Evolutionary conservation across 2,888 invertebrate species (phyloP).

Genomic region (Hemistola chrysoprasaria): DNA sequence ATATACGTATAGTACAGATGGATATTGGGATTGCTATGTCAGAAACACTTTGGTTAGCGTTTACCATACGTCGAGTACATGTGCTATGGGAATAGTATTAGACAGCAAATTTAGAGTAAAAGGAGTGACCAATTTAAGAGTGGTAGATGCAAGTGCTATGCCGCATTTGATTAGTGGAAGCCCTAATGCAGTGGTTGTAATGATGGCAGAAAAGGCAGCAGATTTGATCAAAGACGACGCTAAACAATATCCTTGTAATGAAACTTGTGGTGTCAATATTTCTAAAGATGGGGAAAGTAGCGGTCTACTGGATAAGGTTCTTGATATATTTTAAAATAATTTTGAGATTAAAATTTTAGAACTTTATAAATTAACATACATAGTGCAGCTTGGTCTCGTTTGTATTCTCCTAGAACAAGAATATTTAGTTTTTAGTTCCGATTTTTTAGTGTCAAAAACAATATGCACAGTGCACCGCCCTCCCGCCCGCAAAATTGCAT

Average conservation of each 20-base stretch:
- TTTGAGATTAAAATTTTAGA: too few relatives aligned
- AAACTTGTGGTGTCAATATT: neutral
- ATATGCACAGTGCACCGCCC: too few relatives aligned
- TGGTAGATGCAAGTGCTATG: constrained; percentile 85
- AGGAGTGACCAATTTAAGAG: constrained; percentile 77
- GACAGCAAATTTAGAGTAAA: constrained; percentile 51
- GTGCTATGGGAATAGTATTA: constrained; percentile 31
- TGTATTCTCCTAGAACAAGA: too few relatives aligned
- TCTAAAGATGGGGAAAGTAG: neutral
- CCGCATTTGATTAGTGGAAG: constrained; percentile 81
- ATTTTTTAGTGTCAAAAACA: too few relatives aligned
- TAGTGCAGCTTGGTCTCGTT: too few relatives aligned
- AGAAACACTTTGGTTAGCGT: constrained; percentile 13
- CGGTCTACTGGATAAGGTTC: neutral
- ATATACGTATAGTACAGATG: neutral
- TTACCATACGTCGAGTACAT: constrained; percentile 28
- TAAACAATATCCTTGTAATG: constrained; percentile 6
- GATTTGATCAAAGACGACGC: constrained; percentile 30
- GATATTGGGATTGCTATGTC: constrained; percentile 28
- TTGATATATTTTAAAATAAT: too few relatives aligned
- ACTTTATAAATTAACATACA: too few relatives aligned
- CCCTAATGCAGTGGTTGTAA: constrained; percentile 81
- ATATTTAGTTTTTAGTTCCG: too few relatives aligned
- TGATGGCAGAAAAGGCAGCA: constrained; percentile 83
- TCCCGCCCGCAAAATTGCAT: too few relatives aligned